Conservation (phyloP, 2,888 invertebrate species). For the Zele albiditarsus region DNA sequence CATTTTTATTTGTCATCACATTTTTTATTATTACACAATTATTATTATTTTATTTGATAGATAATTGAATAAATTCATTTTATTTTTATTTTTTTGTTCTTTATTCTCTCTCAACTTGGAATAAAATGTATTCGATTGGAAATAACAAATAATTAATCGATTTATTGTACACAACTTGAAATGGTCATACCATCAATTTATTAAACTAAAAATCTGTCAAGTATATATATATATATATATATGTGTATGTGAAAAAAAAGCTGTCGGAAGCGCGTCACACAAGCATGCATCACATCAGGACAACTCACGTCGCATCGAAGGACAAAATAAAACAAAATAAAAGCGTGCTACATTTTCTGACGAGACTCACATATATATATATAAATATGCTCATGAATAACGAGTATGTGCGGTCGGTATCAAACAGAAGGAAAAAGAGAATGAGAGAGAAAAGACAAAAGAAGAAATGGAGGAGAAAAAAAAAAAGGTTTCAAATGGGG, state of each 20-base stretch:
- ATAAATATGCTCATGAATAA: conserved; percentile 12
- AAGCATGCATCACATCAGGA: conserved; percentile 15
- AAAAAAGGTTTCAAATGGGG: not conserved
- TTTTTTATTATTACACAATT: not conserved
- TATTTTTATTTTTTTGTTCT: not conserved
- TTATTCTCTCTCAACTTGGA: not conserved
- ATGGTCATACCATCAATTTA: not conserved
- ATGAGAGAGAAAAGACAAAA: not conserved
- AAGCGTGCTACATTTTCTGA: conserved; percentile 20
- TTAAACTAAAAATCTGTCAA: not conserved
- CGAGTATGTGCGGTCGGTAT: conserved; percentile 14
- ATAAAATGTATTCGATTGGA: not conserved
- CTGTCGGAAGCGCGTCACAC: conserved; percentile 1
- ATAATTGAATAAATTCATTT: not conserved
- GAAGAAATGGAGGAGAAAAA: not conserved
- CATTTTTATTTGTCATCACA: not conserved
- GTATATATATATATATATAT: not conserved
- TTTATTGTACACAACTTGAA: not conserved
- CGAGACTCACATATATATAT: not conserved
- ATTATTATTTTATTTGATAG: not conserved
- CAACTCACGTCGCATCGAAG: not conserved
- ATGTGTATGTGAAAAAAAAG: conserved; percentile 1
- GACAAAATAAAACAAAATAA: conserved; percentile 3
- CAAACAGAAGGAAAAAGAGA: not conserved
- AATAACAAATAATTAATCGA: not conserved